Percentiles rank a stretch among this genome's conserved stretches.
Conservation (phyloP, 2,113 vertebrate species). For the Gobiocypris rarus region DNA sequence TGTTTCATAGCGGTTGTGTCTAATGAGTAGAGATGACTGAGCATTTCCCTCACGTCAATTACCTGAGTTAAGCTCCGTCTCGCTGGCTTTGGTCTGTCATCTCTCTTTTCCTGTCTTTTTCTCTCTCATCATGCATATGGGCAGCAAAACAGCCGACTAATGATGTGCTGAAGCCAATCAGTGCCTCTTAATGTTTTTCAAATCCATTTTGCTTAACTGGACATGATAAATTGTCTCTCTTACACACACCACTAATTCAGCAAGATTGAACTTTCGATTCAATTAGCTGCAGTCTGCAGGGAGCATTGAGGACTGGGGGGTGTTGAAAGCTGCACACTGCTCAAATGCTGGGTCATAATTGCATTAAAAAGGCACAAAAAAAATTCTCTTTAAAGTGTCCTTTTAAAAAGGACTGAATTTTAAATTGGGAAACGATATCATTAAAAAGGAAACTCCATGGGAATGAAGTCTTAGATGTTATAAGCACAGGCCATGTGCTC, state of each 20-base stretch:
- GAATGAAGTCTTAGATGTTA: slow-evolving; percentile 47
- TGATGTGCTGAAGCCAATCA: slow-evolving; percentile 69
- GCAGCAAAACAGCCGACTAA: slow-evolving; percentile 61
- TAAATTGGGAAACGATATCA: slow-evolving; percentile 33
- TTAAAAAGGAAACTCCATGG: slow-evolving; percentile 29
- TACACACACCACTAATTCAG: slow-evolving; percentile 70
- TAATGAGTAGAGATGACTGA: slow-evolving; percentile 36
- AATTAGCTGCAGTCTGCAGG: slow-evolving; percentile 66
- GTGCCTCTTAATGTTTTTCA: slow-evolving; percentile 70
- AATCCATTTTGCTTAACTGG: slow-evolving; percentile 75
- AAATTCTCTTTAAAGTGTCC: slow-evolving; percentile 16
- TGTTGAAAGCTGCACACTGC: slow-evolving; percentile 50
- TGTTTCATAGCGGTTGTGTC: neutral
- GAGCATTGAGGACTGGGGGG: slow-evolving; percentile 56
- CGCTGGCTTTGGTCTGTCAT: slow-evolving; percentile 26
- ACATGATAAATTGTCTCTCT: slow-evolving; percentile 74
- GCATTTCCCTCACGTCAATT: slow-evolving; percentile 38
- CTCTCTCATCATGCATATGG: slow-evolving; percentile 43
- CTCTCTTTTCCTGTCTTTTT: slow-evolving; percentile 19
- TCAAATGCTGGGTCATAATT: slow-evolving; percentile 67
- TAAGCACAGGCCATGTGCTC: slow-evolving; percentile 27
- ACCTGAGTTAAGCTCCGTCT: slow-evolving; percentile 33
- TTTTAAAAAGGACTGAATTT: slow-evolving; percentile 34
- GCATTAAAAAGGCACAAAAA: slow-evolving; percentile 53
- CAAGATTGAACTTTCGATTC: slow-evolving; percentile 68